Percentiles rank a stretch among this genome's conserved stretches.
phyloP scores from a whole-genome alignment of 2,888 invertebrate genomes.

The Ormyrus thymus region DNA sequence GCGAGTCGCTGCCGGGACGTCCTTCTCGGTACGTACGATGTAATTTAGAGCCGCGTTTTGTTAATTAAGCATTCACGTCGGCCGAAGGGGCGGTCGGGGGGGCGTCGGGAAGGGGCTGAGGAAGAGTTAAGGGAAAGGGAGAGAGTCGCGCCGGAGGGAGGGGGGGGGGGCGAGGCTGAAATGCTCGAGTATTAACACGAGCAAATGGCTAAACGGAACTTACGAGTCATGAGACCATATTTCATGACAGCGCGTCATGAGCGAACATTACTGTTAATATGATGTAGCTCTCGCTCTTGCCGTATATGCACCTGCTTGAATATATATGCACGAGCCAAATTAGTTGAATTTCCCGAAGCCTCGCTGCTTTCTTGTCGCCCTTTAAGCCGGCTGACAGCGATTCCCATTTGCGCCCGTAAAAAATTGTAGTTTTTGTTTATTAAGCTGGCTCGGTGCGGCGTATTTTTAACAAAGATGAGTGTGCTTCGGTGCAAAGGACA shows the following conservation, averaged over 20 bases:
- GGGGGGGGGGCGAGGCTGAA: not conserved
- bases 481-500: too few species aligned
- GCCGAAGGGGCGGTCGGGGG: not conserved
- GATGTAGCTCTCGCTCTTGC: slow-evolving; percentile 18
- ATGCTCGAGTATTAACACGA: not conserved
- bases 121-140: not conserved
- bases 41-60: slow-evolving; percentile 43
- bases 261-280: slow-evolving; percentile 41
- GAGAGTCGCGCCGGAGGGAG: not conserved
- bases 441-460: too few species aligned
- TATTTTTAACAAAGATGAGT: too few species aligned
- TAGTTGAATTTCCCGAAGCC: too few species aligned
- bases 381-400: too few species aligned
- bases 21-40: slow-evolving; percentile 9
- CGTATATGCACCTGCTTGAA: too few species aligned
- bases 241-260: slow-evolving; percentile 26
- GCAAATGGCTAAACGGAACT: slow-evolving; percentile 42
- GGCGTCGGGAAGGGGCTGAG: not conserved
- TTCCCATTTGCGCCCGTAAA: too few species aligned
- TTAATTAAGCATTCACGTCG: slow-evolving; percentile 51
- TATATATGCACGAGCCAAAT: too few species aligned
- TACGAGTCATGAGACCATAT: slow-evolving; percentile 44
- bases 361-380: too few species aligned
- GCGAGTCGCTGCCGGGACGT: not conserved
- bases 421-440: too few species aligned